phyloP scores from a whole-genome alignment of 2,113 vertebrate species.

The Scortum barcoo region DNA sequence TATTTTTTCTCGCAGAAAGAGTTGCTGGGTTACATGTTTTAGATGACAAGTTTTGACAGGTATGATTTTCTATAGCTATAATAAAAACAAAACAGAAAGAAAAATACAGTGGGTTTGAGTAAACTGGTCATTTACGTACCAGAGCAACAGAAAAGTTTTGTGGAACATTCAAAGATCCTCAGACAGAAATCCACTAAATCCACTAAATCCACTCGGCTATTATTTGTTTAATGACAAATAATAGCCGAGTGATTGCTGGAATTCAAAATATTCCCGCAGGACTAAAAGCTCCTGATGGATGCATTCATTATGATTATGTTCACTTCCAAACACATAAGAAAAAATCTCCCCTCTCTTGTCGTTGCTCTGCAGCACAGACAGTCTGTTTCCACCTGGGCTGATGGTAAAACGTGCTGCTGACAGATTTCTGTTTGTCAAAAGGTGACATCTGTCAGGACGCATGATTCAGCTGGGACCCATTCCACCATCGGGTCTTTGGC shows the following conservation, averaged over 20 bases:
- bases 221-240: too few relatives aligned
- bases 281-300: too few relatives aligned
- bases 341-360: not conserved
- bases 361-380: not conserved
- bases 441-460: constrained; percentile 52
- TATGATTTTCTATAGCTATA: too few relatives aligned
- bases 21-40: not conserved
- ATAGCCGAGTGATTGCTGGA: too few relatives aligned
- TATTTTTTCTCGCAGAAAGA: not conserved
- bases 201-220: not conserved
- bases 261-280: too few relatives aligned
- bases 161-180: not conserved
- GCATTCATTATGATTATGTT: too few relatives aligned
- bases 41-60: not conserved
- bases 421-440: constrained; percentile 44
- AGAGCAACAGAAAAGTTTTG: not conserved
- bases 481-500: constrained; percentile 43
- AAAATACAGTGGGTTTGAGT: too few relatives aligned
- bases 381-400: not conserved
- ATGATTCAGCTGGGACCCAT: constrained; percentile 29
- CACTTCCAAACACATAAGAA: not conserved
- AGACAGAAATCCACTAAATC: not conserved
- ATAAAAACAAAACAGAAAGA: too few relatives aligned
- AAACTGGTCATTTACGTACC: not conserved
- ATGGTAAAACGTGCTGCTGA: constrained; percentile 2